Evolutionary conservation across 2,888 invertebrate species (phyloP).

Genomic region (Mimas tiliae): DNA sequence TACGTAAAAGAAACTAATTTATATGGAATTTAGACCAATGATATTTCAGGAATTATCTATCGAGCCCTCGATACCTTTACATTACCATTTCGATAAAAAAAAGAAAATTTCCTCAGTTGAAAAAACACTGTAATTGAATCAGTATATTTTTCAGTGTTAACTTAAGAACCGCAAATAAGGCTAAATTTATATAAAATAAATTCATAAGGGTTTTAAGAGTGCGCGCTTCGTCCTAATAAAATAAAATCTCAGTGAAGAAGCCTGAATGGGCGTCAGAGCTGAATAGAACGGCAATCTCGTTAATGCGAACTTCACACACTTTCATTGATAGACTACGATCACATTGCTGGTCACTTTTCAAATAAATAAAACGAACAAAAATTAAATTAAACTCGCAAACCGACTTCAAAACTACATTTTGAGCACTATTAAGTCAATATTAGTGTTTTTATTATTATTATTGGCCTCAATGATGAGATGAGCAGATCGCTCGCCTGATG

Average conservation of each 20-base stretch:
- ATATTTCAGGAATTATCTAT: too few species aligned
- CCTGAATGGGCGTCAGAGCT: background rate
- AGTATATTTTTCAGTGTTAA: background rate
- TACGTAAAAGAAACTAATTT: too few species aligned
- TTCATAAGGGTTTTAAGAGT: background rate
- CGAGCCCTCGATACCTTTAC: too few species aligned
- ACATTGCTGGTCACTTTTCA: background rate
- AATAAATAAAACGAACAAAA: background rate
- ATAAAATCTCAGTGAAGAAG: background rate
- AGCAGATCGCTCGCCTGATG: too few species aligned
- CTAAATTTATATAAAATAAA: background rate
- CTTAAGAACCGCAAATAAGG: background rate
- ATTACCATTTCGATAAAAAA: too few species aligned
- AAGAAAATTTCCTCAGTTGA: too few species aligned
- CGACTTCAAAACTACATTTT: too few species aligned
- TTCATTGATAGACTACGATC: background rate
- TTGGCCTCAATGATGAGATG: too few species aligned
- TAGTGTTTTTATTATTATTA: too few species aligned
- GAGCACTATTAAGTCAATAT: too few species aligned
- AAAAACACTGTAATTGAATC: background rate
- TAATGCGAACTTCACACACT: slow-evolving; percentile 9
- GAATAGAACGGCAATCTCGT: background rate
- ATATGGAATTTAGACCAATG: too few species aligned
- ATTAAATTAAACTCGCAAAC: too few species aligned
- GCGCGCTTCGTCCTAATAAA: background rate